These are phyloP conservation scores for Pantherophis alleghaniensis DNA, from an alignment of 2,797 vertebrate species.

Conservation along the genomic window DNA sequence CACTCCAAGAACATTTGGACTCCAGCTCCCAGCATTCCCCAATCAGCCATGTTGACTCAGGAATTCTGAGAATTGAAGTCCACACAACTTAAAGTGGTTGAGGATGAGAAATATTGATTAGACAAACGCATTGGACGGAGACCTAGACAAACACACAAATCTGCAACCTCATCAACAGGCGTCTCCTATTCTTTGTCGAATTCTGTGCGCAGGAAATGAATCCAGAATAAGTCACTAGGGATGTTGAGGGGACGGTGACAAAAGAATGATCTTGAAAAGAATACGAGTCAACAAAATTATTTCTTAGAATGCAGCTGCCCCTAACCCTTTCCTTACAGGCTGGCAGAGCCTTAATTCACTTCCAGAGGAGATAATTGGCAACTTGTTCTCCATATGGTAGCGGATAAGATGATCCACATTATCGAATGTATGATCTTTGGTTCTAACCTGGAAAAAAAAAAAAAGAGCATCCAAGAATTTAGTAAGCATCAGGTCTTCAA, in stretches of 20 bases:
- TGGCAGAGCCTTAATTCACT: constrained; percentile 88
- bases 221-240: constrained; percentile 13
- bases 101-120: neutral
- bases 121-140: constrained; percentile 56
- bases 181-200: constrained; percentile 55
- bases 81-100: neutral
- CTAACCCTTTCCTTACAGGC: constrained; percentile 74
- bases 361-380: constrained; percentile 88
- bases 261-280: constrained; percentile 33
- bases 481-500: neutral
- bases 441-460: constrained; percentile 80
- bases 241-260: constrained; percentile 12
- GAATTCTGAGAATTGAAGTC: neutral
- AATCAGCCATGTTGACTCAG: neutral
- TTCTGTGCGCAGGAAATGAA: constrained; percentile 41
- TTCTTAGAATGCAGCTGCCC: constrained; percentile 62
- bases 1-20: neutral
- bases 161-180: constrained; percentile 56
- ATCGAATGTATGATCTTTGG: constrained; percentile 86
- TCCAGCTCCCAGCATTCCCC: neutral
- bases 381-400: constrained; percentile 89
- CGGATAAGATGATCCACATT: constrained; percentile 87
- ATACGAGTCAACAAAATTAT: constrained; percentile 46
- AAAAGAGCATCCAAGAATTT: constrained; percentile 31
- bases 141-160: constrained; percentile 55